A percentile compares a stretch with the other conserved stretches of the same genome.
Conservation (phyloP, 2,113 vertebrate species). For the Tragelaphus strepsiceros region DNA sequence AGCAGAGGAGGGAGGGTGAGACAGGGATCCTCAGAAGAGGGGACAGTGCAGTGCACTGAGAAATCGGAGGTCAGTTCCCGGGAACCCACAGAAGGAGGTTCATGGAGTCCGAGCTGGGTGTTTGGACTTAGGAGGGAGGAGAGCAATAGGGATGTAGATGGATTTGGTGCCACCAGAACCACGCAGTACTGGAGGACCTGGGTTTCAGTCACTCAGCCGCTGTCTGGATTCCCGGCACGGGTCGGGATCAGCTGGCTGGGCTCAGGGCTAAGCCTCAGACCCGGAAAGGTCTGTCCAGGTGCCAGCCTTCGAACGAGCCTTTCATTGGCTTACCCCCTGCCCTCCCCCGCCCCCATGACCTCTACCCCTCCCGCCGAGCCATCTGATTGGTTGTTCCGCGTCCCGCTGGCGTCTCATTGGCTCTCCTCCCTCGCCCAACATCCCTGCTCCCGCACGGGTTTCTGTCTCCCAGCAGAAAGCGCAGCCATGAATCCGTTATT, state of each 20-base stretch:
- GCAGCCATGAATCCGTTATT: conserved; percentile 92
- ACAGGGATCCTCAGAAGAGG: neutral
- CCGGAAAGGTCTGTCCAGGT: neutral
- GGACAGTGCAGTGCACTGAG: neutral
- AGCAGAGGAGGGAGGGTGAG: neutral
- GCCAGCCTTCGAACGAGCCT: neutral
- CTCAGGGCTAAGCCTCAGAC: neutral
- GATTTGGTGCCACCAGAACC: neutral
- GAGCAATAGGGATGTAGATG: neutral
- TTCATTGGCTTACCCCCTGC: conserved; percentile 33
- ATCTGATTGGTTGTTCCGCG: conserved; percentile 19
- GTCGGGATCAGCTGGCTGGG: neutral
- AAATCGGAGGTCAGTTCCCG: neutral
- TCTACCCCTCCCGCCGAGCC: neutral
- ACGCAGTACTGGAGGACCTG: neutral
- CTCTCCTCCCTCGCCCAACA: neutral
- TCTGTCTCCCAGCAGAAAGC: conserved; percentile 61
- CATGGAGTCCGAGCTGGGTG: neutral
- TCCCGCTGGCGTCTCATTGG: conserved; percentile 40
- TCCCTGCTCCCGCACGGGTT: conserved; percentile 21
- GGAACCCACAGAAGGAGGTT: neutral
- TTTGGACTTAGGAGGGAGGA: neutral
- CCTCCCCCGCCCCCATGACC: conserved; percentile 11
- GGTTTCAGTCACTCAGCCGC: neutral
- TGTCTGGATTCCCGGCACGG: no score